Evolutionary conservation across 1,140 invertebrate genomes (phyloP).

Genomic region (Macrocentrus cingulum): DNA sequence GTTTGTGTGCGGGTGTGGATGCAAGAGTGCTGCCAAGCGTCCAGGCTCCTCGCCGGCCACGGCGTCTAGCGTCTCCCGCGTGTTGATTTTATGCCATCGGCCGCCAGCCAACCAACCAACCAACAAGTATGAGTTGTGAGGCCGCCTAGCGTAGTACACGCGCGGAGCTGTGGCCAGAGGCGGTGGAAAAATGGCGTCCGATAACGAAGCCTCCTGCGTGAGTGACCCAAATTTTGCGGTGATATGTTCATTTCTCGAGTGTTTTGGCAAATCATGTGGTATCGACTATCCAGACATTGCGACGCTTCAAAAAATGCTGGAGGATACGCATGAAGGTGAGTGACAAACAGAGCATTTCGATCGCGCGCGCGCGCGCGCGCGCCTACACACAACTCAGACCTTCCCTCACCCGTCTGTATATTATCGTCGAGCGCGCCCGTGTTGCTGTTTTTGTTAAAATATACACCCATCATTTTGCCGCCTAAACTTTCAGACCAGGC

Average conservation of each 20-base stretch:
- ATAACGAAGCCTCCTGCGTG: conserved; percentile 81
- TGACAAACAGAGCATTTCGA: conserved; percentile 24
- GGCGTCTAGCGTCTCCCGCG: conserved; percentile 4
- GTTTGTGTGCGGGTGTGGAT: neutral
- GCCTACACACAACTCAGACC: neutral
- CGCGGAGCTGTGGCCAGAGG: conserved; percentile 30
- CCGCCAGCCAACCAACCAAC: neutral
- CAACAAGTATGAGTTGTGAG: conserved; percentile 33
- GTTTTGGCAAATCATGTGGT: conserved; percentile 81
- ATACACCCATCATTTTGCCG: conserved; percentile 6
- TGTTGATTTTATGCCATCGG: conserved; percentile 11
- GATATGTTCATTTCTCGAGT: conserved; percentile 90
- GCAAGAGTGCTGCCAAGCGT: neutral
- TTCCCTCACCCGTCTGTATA: neutral
- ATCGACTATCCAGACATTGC: conserved; percentile 74
- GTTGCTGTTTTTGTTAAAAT: neutral
- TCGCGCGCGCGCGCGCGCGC: conserved; percentile 3
- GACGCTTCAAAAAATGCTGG: conserved; percentile 84
- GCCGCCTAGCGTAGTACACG: conserved; percentile 40
- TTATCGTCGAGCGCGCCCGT: neutral
- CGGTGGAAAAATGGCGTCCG: conserved; percentile 74
- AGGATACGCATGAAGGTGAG: conserved; percentile 84
- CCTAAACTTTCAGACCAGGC: neutral
- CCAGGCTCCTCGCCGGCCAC: neutral
- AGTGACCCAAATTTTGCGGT: conserved; percentile 95